Evolutionary conservation across 1,140 invertebrate species (phyloP).

Genomic region (Pinna nobilis): DNA sequence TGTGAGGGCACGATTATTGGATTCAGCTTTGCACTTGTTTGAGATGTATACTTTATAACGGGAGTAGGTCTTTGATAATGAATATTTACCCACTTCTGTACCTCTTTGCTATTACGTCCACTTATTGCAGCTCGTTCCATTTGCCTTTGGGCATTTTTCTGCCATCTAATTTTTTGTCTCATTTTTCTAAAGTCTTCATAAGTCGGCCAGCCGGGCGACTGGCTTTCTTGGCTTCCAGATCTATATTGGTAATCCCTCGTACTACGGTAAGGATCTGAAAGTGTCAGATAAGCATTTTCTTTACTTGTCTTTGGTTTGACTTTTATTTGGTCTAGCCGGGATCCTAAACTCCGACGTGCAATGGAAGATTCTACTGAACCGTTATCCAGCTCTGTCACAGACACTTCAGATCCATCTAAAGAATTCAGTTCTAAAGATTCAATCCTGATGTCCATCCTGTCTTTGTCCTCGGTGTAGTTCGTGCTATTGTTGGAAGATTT

Average conservation of each 20-base stretch:
- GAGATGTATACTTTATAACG: conserved; percentile 37
- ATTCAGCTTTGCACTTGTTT: conserved; percentile 37
- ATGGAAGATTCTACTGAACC: conserved; percentile 21
- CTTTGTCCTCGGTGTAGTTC: neutral
- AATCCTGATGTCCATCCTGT: conserved; percentile 13
- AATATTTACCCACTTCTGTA: conserved; percentile 23
- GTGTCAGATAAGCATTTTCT: neutral
- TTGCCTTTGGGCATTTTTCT: neutral
- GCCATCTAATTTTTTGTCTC: conserved; percentile 10
- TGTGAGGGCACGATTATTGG: conserved; percentile 56
- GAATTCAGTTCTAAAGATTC: conserved; percentile 13
- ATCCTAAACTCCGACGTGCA: conserved; percentile 28
- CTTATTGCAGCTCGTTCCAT: neutral
- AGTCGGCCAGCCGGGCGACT: conserved; percentile 26
- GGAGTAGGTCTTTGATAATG: conserved; percentile 30
- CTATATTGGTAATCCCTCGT: conserved; percentile 28
- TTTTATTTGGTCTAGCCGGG: conserved; percentile 2
- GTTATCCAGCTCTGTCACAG: neutral
- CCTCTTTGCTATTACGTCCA: neutral
- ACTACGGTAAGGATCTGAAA: conserved; percentile 10
- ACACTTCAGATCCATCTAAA: neutral
- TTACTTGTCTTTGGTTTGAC: neutral
- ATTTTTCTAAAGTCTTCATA: conserved; percentile 38
- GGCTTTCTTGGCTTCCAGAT: conserved; percentile 10
- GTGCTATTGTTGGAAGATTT: neutral